Evolutionary conservation across 1,140 invertebrate species (phyloP), one percentile per base, ranked within the genome.

Genomic region (Aleiodes sp.): DNA sequence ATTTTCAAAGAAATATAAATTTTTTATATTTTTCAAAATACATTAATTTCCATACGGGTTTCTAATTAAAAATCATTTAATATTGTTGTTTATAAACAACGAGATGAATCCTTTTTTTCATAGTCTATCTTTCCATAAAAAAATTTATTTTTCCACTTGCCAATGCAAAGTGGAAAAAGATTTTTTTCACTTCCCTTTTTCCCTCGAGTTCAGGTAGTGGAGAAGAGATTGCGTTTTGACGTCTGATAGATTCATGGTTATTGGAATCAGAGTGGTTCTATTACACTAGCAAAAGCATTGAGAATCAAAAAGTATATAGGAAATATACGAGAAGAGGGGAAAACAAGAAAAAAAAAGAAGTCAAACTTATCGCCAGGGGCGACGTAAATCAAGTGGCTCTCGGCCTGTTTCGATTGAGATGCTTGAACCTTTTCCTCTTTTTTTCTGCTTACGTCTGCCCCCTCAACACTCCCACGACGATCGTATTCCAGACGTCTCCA

Each of bases 231-330:
- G 82, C 78, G 74, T 84, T 85, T 84, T 85, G 84, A 86, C 84
- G 73, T 84, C 70, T 85, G 84, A 86, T 86, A 82, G 82, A 85
- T 86, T 86, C 84, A 86, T 86, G 83, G 84, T 85, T 86, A 85
- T 86, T 85, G 84, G 84, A 85, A 85, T 82, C 80, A 82, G 82
- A 83, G 78, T 76, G 78, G 76, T 79, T 76, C 82, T 78, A 79
- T 80, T 80, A 76, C 74, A 78, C 73, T 39, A 60, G 60, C 39
- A 9, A 56, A 63, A 16, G 56, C 71, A 71, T 57, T 65, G 65
- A 68, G 61, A 52, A 16, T 52, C 35, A 62, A 35, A 46, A 19
- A 59, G 68, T 31, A 31, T n/a, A 57, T 41, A 35, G 37, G 57
- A 60, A 61, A 66, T 46, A 60, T 46, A 61, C 56, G 56, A 43